Percentiles rank a stretch among this genome's conserved stretches.
Evolutionary conservation across 2,113 vertebrate genomes (phyloP).

Genomic region (Trematocara variabile): DNA sequence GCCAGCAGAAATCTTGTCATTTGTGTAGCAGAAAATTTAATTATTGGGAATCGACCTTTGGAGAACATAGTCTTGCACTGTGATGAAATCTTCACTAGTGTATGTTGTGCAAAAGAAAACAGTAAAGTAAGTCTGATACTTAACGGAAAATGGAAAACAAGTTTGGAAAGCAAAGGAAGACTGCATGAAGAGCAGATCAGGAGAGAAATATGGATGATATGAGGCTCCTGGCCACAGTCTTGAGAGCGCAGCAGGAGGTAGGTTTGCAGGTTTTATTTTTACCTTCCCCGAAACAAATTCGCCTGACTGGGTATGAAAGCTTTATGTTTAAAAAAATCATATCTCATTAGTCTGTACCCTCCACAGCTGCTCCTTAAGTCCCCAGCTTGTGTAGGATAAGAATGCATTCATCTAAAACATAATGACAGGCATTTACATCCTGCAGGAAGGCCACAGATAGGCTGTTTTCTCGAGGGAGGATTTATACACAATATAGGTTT

Average conservation of each 20-base stretch:
- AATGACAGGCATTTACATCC: background rate
- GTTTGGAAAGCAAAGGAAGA: background rate
- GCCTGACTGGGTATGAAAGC: background rate
- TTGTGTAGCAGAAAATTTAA: background rate
- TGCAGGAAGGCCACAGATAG: background rate
- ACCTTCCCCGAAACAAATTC: background rate
- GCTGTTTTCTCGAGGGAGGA: background rate
- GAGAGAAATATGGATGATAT: background rate
- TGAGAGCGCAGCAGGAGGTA: background rate
- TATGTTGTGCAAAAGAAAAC: background rate
- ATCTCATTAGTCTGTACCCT: background rate
- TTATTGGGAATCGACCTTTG: background rate
- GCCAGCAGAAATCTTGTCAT: background rate
- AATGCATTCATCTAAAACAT: background rate
- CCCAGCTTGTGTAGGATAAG: background rate
- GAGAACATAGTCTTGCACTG: background rate
- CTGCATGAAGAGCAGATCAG: background rate
- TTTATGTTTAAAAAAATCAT: background rate
- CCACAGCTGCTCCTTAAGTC: background rate
- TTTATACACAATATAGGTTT: background rate
- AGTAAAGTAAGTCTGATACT: background rate
- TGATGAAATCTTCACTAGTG: background rate
- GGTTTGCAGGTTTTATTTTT: background rate
- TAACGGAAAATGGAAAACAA: background rate
- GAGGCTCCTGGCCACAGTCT: background rate